Conservation (phyloP, 2,888 invertebrate species). For the Unio pictorum region DNA sequence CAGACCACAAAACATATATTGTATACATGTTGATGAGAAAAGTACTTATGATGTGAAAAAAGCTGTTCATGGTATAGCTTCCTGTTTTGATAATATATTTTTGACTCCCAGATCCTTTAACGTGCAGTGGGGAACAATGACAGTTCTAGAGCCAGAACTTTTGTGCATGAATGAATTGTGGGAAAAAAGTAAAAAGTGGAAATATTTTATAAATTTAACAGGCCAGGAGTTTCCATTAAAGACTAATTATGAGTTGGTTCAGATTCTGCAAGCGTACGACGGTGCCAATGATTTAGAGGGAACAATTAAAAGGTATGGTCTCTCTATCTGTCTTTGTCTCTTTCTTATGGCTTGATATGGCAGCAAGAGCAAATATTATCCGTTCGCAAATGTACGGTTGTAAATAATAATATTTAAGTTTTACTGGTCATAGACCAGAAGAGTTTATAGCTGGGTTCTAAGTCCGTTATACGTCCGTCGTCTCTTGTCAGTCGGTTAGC, state of each 20-base stretch:
- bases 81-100: conserved; percentile 64
- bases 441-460: too few relatives aligned
- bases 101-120: conserved; percentile 37
- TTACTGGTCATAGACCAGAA: too few relatives aligned
- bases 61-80: conserved; percentile 36
- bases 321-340: too few relatives aligned
- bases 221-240: conserved; percentile 63
- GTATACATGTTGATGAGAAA: conserved; percentile 64
- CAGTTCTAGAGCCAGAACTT: conserved; percentile 58
- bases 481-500: too few relatives aligned
- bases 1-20: conserved; percentile 65
- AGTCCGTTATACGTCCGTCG: too few relatives aligned
- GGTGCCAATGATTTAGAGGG: conserved; percentile 61
- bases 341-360: too few relatives aligned
- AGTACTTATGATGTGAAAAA: conserved; percentile 33
- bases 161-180: conserved; percentile 58
- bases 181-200: conserved; percentile 45
- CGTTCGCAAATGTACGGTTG: too few relatives aligned
- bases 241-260: conserved; percentile 61
- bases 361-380: too few relatives aligned
- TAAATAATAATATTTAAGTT: too few relatives aligned
- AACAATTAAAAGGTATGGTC: conserved; percentile 26
- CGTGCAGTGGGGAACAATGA: conserved; percentile 59
- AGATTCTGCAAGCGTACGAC: conserved; percentile 57
- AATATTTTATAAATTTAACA: conserved; percentile 64